Base-by-base conservation (phyloP, 2,113 vertebrate genomes). In the Platichthys stellatus region DNA sequence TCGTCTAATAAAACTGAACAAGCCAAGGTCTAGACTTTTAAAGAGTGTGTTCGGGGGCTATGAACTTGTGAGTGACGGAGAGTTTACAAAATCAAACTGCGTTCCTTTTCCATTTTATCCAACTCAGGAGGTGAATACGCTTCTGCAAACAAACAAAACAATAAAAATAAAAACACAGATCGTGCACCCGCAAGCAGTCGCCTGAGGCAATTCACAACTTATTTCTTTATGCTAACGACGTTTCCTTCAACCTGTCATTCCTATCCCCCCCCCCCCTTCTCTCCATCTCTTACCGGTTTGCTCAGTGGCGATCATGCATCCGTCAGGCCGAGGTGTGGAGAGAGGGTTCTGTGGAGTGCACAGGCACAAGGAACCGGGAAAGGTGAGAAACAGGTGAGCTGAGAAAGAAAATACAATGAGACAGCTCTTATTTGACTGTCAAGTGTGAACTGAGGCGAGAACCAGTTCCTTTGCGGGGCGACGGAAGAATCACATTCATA, bases 181-280 rank as follows among this genome's bases (percentile, higher is more conserved):
- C 38, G 38, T 20, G 21, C 61, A 82, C 20, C 49, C 70, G 26
- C 69, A 65, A 64, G 18, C 61, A 73, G 68, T 84, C 68, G 64
- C 61, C 63, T 38, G 49, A 68, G 24, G 72, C 68, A 38, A 49
- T 58, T 61, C 53, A 40, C 23, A 58, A n/a, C 11, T 47, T 28
- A 15, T 63, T 23, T 62, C 28, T 66, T 18, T 61, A 26, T 69
- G 53, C 23, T 65, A 54, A 65, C 47, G 43, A 63, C 14, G 7
- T 54, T 18, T 74, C 24, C 24, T 18, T 56, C 28, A 54, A 28
- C n/a, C 28, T 20, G 5, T 47, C 14, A 57, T 14, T 6, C 7
- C 18, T 9, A 23, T 15, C 14, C 26, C 3, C 6, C 26, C 28
- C 26, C 21, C 14, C 26, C 4, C 5, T 9, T 8, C 1, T 64